Evolutionary conservation across 2,888 invertebrate genomes (phyloP).

Genomic region (Hyalella azteca): DNA sequence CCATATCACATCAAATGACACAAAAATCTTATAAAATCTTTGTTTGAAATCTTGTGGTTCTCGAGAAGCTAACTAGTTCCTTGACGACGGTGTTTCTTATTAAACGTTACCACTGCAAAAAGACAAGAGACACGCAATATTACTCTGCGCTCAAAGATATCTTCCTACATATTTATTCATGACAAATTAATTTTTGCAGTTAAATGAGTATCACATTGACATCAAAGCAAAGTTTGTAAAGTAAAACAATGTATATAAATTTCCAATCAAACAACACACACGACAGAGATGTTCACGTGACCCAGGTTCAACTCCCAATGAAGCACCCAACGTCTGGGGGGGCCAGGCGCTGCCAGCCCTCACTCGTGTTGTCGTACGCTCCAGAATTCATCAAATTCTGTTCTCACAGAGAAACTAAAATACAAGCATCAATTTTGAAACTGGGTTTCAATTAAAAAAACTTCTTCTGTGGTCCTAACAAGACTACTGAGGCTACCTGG

Average conservation of each 20-base stretch:
- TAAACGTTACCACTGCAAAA: conserved; percentile 30
- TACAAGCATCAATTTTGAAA: too few relatives aligned
- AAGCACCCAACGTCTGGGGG: conserved; percentile 23
- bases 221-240: not conserved
- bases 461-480: too few relatives aligned
- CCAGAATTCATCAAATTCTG: not conserved
- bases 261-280: not conserved
- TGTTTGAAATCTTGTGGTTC: not conserved
- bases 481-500: too few relatives aligned
- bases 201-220: not conserved
- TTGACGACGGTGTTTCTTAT: conserved; percentile 35
- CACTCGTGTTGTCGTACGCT: conserved; percentile 2
- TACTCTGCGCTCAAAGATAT: not conserved
- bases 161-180: not conserved
- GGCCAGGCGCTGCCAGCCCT: not conserved
- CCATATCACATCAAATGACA: conserved; percentile 4
- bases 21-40: conserved; percentile 6
- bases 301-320: conserved; percentile 23
- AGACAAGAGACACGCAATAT: not conserved
- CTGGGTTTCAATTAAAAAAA: too few relatives aligned
- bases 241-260: not conserved
- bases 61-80: conserved; percentile 16
- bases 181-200: not conserved
- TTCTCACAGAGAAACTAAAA: too few relatives aligned
- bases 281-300: not conserved